Percentiles rank a stretch among this genome's conserved stretches.
phyloP scores from a whole-genome alignment of 2,888 invertebrate species.

The Pantelozetes paolii region DNA sequence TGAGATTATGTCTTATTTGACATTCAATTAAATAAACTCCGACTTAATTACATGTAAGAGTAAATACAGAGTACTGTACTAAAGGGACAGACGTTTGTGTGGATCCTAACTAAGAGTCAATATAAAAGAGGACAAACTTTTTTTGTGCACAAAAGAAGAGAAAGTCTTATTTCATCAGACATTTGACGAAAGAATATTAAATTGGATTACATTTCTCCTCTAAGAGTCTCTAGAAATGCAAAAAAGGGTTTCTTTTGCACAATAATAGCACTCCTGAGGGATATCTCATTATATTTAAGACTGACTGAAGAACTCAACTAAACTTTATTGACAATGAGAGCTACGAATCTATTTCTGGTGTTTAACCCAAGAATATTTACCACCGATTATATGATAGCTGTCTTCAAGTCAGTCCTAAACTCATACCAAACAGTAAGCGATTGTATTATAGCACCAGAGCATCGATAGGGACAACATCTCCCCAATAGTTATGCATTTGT shows the following conservation, averaged over 20 bases:
- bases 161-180: background rate
- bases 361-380: background rate
- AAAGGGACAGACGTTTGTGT: no score
- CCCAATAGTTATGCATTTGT: no score
- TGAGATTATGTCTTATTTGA: background rate
- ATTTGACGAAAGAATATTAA: background rate
- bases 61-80: no score
- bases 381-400: no score
- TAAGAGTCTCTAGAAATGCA: background rate
- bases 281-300: background rate
- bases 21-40: constrained; percentile 9
- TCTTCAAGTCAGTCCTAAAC: no score
- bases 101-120: no score
- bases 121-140: no score
- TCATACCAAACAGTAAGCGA: no score
- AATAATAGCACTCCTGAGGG: constrained; percentile 7
- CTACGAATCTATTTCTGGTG: background rate
- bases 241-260: background rate
- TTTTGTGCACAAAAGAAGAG: background rate
- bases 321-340: background rate
- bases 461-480: no score
- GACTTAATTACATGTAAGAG: background rate
- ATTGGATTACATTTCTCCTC: background rate
- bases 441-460: no score
- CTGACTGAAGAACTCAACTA: background rate